Base-by-base conservation (phyloP, 2,797 vertebrate species). In the Kryptolebias ocellatus region DNA sequence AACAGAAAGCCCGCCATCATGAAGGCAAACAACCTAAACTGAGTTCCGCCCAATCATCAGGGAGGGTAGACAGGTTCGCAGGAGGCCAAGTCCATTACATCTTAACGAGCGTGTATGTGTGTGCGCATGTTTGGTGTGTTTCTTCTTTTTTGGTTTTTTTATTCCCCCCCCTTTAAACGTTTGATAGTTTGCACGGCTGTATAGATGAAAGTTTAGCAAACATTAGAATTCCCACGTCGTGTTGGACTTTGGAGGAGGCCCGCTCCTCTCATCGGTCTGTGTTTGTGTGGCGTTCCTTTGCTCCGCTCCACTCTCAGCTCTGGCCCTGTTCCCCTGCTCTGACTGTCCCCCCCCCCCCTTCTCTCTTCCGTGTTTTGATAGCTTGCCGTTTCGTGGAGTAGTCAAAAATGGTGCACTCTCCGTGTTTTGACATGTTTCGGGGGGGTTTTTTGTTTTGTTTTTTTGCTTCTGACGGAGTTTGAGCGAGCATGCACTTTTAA, bases 1-100 rank as follows among this genome's bases (percentile, higher is more conserved):
- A 99, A 99, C 93, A 94, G 97, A 77, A 97, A 98, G 87, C 96
- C 98, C 0, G 92, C 95, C 29, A 98, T 99, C 80, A 96, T 96
- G 84, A 95, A 94, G 81, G 96, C 95, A 87, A 97, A 96, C 90
- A 95, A 96, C 85, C 96, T 95, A 90, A 96, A 98, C 80, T 97
- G 93, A 94, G 84, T 76, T 53, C 20, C 29, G 84, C 75, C 66
- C 60, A 78, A 67, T 54, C 65, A 47, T 67, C 70, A 65, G 61
- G 55, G 46, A 75, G 63, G 56, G 66, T 80, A 79, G 78, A 76
- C 53, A 69, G 68, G 69, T 87, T 81, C 63, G 73, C 78, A 79
- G 64, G 79, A 87, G 79, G 81, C 87, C 86, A 86, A 86, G 83
- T 87, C 86, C 86, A 87, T 86, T 20, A 72, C 84, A 90, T 85